Percentiles rank a stretch among this genome's conserved stretches.
phyloP scores from a whole-genome alignment of 2,888 invertebrate genomes.

The Protophormia terraenovae region DNA sequence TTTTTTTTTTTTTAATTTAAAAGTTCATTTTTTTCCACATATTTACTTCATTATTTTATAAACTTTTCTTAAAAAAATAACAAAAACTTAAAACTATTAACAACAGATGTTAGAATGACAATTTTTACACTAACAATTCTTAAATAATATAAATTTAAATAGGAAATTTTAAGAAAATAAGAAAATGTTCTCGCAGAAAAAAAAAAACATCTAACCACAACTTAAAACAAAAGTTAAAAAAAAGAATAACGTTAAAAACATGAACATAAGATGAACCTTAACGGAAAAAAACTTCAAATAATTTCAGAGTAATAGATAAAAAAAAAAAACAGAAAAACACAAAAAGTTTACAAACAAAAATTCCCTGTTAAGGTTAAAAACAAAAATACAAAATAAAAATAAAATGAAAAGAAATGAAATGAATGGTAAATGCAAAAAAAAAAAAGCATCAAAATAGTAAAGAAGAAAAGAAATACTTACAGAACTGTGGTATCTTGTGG shows the following conservation, averaged over 20 bases:
- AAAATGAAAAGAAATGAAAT: not conserved
- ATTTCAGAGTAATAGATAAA: conserved; percentile 22
- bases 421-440: not conserved
- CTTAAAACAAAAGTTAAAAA: conserved; percentile 8
- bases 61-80: not conserved
- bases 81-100: conserved; percentile 7
- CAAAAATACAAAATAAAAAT: too few relatives aligned
- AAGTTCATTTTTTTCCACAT: not conserved
- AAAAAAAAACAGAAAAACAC: too few relatives aligned
- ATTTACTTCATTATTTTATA: not conserved
- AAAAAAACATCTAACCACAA: conserved; percentile 14
- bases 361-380: too few relatives aligned
- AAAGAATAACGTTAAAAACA: conserved; percentile 12
- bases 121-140: not conserved
- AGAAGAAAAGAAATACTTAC: conserved; percentile 74
- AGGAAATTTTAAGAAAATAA: not conserved
- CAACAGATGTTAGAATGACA: conserved; percentile 9
- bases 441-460: not conserved
- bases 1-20: too few relatives aligned
- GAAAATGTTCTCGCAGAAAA: not conserved
- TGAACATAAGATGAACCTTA: conserved; percentile 51
- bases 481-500: conserved; percentile 78
- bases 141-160: conserved; percentile 39
- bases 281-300: conserved; percentile 12
- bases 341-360: conserved; percentile 34